These are phyloP conservation scores for Piprites chloris DNA, from an alignment of 2,113 vertebrate genomes.

Conservation along the genomic window DNA sequence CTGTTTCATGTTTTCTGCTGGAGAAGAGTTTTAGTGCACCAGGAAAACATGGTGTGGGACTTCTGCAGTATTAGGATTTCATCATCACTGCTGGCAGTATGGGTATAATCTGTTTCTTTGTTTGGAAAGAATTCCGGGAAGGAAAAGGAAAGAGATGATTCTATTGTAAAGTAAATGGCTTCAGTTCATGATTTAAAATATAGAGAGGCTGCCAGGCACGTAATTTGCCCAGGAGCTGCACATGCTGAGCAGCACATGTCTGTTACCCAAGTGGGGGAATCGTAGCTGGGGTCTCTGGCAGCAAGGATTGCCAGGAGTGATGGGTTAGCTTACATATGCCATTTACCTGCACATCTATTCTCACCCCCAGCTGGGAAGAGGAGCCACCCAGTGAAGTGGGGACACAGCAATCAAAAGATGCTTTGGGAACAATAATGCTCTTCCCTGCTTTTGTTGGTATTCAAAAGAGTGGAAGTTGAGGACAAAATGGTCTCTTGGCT, in stretches of 20 bases:
- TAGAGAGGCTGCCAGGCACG: not conserved
- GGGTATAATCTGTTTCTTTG: not conserved
- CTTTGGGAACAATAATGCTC: not conserved
- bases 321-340: not conserved
- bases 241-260: fast-evolving
- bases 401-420: fast-evolving
- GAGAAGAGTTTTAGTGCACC: not conserved
- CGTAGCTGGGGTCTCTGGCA: not conserved
- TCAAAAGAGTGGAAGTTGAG: not conserved
- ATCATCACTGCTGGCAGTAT: not conserved
- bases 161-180: not conserved
- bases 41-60: not conserved
- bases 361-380: not conserved
- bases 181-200: not conserved
- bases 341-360: not conserved
- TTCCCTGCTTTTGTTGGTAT: not conserved
- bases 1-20: not conserved
- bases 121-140: not conserved
- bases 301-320: not conserved
- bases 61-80: not conserved
- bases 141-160: not conserved
- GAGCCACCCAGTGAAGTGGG: fast-evolving
- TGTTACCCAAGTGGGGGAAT: not conserved
- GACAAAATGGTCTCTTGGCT: not conserved
- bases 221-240: not conserved